Conservation (phyloP, 2,113 vertebrate genomes). For the Misgurnus mizolepis region DNA sequence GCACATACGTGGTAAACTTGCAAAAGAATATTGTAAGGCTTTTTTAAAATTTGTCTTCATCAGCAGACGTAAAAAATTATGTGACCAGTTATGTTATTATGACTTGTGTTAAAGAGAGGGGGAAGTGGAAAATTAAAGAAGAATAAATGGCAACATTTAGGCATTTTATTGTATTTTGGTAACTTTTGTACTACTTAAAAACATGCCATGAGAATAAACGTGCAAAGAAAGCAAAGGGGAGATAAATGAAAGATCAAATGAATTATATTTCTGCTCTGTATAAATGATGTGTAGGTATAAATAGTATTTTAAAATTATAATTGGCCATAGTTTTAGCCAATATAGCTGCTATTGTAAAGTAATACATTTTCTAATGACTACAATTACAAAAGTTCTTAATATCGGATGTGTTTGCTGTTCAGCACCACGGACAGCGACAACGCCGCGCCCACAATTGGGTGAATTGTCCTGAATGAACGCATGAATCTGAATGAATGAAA, state of each 20-base stretch:
- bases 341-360: too few relatives aligned
- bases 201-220: neutral
- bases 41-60: too few relatives aligned
- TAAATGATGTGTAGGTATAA: too few relatives aligned
- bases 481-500: conserved; percentile 61
- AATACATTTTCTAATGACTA: neutral
- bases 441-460: neutral
- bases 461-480: conserved; percentile 42
- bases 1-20: conserved; percentile 4
- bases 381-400: neutral
- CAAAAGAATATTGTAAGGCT: too few relatives aligned
- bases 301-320: neutral
- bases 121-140: neutral
- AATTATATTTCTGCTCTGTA: neutral
- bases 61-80: too few relatives aligned
- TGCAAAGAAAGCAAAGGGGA: neutral
- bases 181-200: too few relatives aligned
- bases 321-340: neutral
- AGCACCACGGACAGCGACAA: conserved; percentile 67
- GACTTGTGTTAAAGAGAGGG: neutral
- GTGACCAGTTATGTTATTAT: neutral
- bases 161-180: neutral
- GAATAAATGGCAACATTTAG: too few relatives aligned
- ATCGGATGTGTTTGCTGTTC: conserved; percentile 38
- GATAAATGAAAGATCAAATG: neutral